Percentiles rank a stretch among this genome's conserved stretches.
phyloP scores from a whole-genome alignment of 53 echinoderm and acorn worm species.

The Crossaster papposus region DNA sequence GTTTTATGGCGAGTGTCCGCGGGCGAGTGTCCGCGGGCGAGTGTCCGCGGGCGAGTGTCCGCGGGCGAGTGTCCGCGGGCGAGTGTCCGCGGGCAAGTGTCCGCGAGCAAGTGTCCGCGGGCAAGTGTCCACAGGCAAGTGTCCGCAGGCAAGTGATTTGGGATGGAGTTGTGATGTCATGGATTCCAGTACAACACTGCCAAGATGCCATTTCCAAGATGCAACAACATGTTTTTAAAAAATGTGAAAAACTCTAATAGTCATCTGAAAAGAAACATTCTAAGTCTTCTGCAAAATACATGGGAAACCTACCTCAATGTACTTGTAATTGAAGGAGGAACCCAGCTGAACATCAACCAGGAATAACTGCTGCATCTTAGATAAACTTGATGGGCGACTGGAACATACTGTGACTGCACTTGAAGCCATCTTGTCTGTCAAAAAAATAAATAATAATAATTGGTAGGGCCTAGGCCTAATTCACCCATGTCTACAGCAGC shows the following conservation, averaged over 20 bases:
- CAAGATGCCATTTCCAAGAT: neutral
- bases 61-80: no score
- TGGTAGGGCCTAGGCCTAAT: no score
- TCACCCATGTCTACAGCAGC: no score
- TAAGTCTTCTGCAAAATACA: neutral
- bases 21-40: no score
- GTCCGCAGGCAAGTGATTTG: no score
- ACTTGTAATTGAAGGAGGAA: slow-evolving; percentile 52
- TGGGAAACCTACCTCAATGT: slow-evolving; percentile 33
- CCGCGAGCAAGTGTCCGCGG: no score
- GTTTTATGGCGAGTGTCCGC: no score
- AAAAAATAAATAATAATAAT: neutral
- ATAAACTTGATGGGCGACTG: slow-evolving; percentile 19
- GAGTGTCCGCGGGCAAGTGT: no score
- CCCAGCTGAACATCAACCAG: slow-evolving; percentile 34
- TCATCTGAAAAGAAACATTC: neutral
- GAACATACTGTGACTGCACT: slow-evolving; percentile 1
- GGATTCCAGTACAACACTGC: neutral
- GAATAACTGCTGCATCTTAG: slow-evolving; percentile 28
- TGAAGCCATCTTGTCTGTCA: slow-evolving; percentile 16
- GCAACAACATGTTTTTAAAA: neutral
- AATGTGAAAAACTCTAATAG: no score
- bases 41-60: no score
- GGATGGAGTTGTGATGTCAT: no score
- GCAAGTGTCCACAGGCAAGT: no score